Conservation (phyloP, 2,888 invertebrate species). For the Synanthedon myopaeformis region DNA sequence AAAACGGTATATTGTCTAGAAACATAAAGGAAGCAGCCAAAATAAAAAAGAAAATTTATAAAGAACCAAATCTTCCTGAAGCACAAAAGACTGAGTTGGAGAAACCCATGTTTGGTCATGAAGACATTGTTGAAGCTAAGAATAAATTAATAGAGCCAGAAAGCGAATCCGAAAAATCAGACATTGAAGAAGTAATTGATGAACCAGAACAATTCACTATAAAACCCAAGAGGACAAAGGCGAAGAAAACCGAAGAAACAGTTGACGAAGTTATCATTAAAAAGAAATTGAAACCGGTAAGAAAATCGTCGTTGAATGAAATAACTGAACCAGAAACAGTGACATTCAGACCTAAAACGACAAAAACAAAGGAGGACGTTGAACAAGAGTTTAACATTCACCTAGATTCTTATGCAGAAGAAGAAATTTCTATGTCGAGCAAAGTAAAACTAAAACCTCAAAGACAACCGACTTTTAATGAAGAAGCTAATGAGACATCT, state of each 20-base stretch:
- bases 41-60: constrained; percentile 70
- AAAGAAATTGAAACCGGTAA: constrained; percentile 77
- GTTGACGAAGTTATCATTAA: constrained; percentile 77
- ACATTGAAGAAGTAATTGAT: constrained; percentile 19
- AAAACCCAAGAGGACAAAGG: constrained; percentile 45
- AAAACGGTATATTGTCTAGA: constrained; percentile 77
- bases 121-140: constrained; percentile 35
- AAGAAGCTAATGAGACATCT: constrained; percentile 82
- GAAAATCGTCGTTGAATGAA: constrained; percentile 78
- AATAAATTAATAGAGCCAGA: constrained; percentile 12
- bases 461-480: constrained; percentile 78
- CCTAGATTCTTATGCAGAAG: constrained; percentile 86
- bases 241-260: constrained; percentile 64
- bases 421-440: constrained; percentile 88
- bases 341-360: constrained; percentile 80
- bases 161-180: constrained; percentile 12
- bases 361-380: constrained; percentile 86
- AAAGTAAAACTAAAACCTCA: constrained; percentile 83
- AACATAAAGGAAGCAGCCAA: constrained; percentile 78
- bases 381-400: constrained; percentile 92
- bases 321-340: constrained; percentile 82
- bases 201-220: constrained; percentile 53
- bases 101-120: constrained; percentile 62
- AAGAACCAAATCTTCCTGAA: constrained; percentile 68
- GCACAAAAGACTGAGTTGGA: constrained; percentile 69